Evolutionary conservation across 53 echinoderm and acorn worm species (phyloP).

Genomic region (Paracentrotus lividus): DNA sequence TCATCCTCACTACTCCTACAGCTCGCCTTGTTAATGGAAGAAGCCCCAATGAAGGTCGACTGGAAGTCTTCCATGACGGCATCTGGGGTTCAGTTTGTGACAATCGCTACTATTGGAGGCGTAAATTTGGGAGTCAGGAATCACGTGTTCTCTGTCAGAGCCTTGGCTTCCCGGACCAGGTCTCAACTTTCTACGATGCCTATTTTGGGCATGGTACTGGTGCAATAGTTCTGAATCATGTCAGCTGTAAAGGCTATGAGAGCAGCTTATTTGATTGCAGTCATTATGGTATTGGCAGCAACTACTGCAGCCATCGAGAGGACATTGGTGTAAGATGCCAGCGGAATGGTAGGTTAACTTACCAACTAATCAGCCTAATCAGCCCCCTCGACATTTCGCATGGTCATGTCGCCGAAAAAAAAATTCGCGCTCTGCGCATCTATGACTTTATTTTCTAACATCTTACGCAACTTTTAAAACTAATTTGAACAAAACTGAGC

Average conservation of each 20-base stretch:
- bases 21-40: conserved; percentile 26
- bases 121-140: background rate
- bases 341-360: too few species aligned
- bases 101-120: background rate
- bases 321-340: conserved; percentile 34
- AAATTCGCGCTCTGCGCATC: too few species aligned
- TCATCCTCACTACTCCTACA: background rate
- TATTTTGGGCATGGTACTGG: conserved; percentile 15
- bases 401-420: too few species aligned
- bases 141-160: background rate
- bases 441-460: too few species aligned
- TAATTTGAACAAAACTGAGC: too few species aligned
- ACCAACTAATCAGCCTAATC: too few species aligned
- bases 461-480: too few species aligned
- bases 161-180: background rate
- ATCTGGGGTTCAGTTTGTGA: conserved; percentile 38
- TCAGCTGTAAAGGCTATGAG: background rate
- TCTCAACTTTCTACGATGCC: background rate
- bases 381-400: too few species aligned
- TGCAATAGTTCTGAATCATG: too few species aligned
- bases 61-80: conserved; percentile 36
- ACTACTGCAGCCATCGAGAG: background rate
- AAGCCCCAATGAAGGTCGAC: conserved; percentile 13
- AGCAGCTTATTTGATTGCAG: conserved; percentile 28
- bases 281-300: background rate